Evolutionary conservation across 2,113 vertebrate genomes (phyloP).

Genomic region (Rhynchomys soricoides): DNA sequence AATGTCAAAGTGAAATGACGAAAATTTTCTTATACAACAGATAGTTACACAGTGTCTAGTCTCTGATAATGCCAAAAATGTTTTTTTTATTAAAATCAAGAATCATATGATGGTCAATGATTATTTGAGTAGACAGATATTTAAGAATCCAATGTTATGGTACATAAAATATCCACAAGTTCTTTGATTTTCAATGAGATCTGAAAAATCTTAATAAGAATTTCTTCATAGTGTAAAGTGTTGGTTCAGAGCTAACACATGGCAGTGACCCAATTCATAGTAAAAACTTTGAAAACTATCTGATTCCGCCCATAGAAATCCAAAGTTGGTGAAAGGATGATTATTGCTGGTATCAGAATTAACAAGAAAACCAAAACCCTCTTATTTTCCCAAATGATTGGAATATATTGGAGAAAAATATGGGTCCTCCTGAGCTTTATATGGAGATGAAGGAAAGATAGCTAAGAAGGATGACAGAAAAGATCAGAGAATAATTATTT

Average conservation of each 20-base stretch:
- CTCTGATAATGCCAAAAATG: background rate
- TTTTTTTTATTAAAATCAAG: background rate
- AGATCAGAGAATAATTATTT: background rate
- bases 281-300: background rate
- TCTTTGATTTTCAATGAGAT: background rate
- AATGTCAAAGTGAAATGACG: background rate
- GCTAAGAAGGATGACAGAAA: background rate
- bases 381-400: background rate
- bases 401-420: background rate
- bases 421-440: background rate
- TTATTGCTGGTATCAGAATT: background rate
- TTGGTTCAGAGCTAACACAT: background rate
- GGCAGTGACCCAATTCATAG: fast-evolving
- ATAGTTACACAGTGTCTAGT: background rate
- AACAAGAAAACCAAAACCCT: background rate
- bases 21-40: background rate
- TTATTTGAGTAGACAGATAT: background rate
- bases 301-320: background rate
- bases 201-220: background rate
- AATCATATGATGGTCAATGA: background rate
- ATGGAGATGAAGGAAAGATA: background rate
- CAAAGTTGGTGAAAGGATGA: background rate
- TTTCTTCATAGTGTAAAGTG: background rate
- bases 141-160: background rate
- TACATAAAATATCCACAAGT: background rate